phyloP scores from a whole-genome alignment of 2,797 vertebrate species.

The Anas bahamensis region DNA sequence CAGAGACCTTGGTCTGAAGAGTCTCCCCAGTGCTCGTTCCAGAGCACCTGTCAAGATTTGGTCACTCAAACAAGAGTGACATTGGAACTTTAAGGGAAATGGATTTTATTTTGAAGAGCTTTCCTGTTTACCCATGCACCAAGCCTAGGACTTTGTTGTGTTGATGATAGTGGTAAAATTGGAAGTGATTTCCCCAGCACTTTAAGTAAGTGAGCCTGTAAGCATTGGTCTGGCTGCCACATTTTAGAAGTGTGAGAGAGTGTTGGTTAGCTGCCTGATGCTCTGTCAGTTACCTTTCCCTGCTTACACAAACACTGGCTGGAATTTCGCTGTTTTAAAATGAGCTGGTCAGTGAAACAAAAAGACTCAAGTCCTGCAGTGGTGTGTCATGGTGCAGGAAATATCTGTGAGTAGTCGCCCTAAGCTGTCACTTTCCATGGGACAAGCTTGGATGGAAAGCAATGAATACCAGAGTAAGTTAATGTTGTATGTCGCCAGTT shows the following conservation, averaged over 20 bases:
- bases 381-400: background rate
- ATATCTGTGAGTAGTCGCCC: background rate
- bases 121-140: background rate
- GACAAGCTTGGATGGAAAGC: background rate
- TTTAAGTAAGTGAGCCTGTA: too few species aligned
- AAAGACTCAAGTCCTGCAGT: background rate
- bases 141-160: background rate
- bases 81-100: background rate
- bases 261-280: background rate
- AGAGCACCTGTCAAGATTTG: background rate
- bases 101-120: background rate
- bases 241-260: background rate
- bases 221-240: background rate
- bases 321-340: background rate
- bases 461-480: constrained; percentile 43
- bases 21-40: background rate
- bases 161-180: background rate
- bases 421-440: background rate
- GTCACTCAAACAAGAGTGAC: background rate
- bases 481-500: constrained; percentile 62
- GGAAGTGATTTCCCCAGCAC: background rate
- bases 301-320: background rate
- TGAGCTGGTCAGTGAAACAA: background rate
- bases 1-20: background rate
- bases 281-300: background rate